A percentile compares a stretch with the other conserved stretches of the same genome.
phyloP scores from a whole-genome alignment of 1,140 invertebrate species.

The Parapsyche elsis region DNA sequence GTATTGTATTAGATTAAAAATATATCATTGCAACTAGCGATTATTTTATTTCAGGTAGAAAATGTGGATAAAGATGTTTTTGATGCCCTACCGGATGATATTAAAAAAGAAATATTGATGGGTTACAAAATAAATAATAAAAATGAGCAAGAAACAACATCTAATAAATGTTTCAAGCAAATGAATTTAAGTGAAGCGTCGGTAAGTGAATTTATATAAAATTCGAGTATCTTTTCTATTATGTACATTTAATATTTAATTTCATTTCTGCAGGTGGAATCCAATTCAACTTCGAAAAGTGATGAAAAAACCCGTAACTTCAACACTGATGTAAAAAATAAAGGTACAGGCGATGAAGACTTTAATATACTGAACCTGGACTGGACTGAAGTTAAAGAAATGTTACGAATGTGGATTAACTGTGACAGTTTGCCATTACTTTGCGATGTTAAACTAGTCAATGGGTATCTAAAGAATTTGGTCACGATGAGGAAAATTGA shows the following conservation, averaged over 20 bases:
- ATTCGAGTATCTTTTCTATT: not conserved
- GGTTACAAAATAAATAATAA: slow-evolving; percentile 62
- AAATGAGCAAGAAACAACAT: not conserved
- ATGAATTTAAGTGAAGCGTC: not conserved
- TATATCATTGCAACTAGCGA: not conserved
- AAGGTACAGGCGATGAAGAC: not conserved
- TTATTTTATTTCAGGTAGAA: slow-evolving; percentile 46
- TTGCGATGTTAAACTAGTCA: slow-evolving; percentile 65
- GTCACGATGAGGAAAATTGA: slow-evolving; percentile 63
- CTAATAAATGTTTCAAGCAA: not conserved
- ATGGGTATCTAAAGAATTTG: slow-evolving; percentile 64
- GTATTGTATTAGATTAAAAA: not conserved
- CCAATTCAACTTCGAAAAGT: slow-evolving; percentile 48
- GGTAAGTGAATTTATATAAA: not conserved
- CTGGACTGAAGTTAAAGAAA: slow-evolving; percentile 63
- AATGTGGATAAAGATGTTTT: slow-evolving; percentile 70
- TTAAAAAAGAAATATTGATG: slow-evolving; percentile 72
- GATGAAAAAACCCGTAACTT: slow-evolving; percentile 48
- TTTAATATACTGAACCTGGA: slow-evolving; percentile 60
- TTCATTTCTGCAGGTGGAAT: slow-evolving; percentile 48
- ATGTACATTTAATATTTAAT: slow-evolving; percentile 34
- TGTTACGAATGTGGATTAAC: slow-evolving; percentile 66
- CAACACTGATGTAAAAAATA: slow-evolving; percentile 26
- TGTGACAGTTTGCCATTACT: slow-evolving; percentile 63
- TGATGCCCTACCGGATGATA: slow-evolving; percentile 71